These are phyloP conservation scores for Neopelma chrysocephalum DNA, from an alignment of 2,797 vertebrate genomes.

Conservation along the genomic window DNA sequence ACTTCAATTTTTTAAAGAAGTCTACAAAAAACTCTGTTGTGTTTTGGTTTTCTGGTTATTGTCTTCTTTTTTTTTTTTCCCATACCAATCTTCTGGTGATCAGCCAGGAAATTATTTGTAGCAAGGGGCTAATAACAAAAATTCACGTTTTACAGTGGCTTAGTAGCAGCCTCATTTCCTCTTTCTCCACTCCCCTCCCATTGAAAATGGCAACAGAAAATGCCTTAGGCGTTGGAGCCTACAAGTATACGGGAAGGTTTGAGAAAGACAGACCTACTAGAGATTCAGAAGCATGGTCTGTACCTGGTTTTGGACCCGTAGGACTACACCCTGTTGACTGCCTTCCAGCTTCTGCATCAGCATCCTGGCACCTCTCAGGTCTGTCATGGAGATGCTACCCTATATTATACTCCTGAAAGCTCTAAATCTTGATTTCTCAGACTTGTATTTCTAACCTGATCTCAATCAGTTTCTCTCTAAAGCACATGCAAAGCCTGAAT, in stretches of 20 bases:
- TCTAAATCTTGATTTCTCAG: neutral
- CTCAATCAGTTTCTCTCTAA: neutral
- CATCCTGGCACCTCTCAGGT: neutral
- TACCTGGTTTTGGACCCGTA: neutral
- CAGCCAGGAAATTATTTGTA: neutral
- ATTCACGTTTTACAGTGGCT: neutral
- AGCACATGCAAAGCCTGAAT: neutral
- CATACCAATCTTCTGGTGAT: neutral
- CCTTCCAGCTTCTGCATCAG: neutral
- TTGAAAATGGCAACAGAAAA: neutral
- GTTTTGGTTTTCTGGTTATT: neutral
- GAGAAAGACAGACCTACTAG: neutral
- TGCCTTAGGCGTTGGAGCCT: neutral
- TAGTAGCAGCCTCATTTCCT: neutral
- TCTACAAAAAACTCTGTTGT: neutral
- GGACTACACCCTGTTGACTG: neutral
- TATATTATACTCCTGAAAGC: neutral
- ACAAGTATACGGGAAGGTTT: neutral
- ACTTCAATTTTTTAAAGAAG: neutral
- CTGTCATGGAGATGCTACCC: accelerated
- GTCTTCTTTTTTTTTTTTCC: too few species aligned
- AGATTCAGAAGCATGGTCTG: neutral
- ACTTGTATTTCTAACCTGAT: neutral
- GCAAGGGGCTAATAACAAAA: neutral
- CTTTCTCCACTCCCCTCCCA: neutral